Conservation (phyloP, 64 coral and sea anemone genomes). For the Actinia tenebrosa region DNA sequence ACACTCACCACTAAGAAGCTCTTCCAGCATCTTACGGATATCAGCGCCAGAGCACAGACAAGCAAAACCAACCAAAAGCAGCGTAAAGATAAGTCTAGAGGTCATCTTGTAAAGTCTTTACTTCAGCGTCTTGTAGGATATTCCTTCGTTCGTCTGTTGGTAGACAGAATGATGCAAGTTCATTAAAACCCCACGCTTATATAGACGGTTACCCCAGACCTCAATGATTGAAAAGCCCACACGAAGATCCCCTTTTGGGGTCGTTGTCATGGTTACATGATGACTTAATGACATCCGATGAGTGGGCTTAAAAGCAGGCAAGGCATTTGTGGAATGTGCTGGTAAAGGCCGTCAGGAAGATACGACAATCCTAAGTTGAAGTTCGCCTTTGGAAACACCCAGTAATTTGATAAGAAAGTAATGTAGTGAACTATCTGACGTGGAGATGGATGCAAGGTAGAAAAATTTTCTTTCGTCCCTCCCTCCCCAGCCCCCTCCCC, state of each 20-base stretch:
- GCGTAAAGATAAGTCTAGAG: neutral
- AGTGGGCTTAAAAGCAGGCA: neutral
- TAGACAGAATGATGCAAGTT: neutral
- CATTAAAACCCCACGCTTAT: neutral
- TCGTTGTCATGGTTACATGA: neutral
- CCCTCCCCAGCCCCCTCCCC: too few relatives aligned
- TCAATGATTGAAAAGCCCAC: neutral
- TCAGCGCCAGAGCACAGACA: slow-evolving; percentile 2
- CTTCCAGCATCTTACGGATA: neutral
- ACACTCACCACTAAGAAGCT: neutral
- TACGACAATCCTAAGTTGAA: too few relatives aligned
- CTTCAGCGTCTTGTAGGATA: neutral
- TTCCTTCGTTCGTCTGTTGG: neutral
- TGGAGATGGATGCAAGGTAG: neutral
- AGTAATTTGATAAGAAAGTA: neutral
- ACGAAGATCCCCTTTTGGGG: neutral
- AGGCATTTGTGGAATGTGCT: neutral
- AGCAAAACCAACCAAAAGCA: neutral
- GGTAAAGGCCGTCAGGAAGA: neutral
- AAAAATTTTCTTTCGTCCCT: too few relatives aligned
- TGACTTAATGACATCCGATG: neutral
- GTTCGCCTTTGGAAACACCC: neutral
- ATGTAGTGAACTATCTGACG: neutral
- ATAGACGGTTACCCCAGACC: neutral
- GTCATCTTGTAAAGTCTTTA: neutral